A percentile compares a stretch with the other conserved stretches of the same genome.
phyloP scores from a whole-genome alignment of 2,888 invertebrate genomes.

The Cerastis rubricosa region DNA sequence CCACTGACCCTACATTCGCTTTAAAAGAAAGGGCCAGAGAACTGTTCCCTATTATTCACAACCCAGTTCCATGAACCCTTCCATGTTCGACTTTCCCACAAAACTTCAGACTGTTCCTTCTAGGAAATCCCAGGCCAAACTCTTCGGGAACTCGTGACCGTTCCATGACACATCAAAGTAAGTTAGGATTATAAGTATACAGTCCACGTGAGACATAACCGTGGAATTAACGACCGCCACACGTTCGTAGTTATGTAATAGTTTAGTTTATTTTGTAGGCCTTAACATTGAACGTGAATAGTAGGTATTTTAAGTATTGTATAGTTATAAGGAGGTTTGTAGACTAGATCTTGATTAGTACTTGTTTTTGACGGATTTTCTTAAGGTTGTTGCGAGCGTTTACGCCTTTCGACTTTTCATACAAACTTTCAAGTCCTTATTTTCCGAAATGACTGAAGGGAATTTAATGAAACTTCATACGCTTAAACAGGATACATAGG shows the following conservation, averaged over 20 bases:
- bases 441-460: too few species aligned
- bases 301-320: slow-evolving; percentile 1
- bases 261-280: slow-evolving; percentile 8
- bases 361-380: not conserved
- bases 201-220: slow-evolving; percentile 28
- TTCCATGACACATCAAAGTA: not conserved
- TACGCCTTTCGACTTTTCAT: too few species aligned
- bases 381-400: not conserved
- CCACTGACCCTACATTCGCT: too few species aligned
- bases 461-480: too few species aligned
- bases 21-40: too few species aligned
- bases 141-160: slow-evolving; percentile 5
- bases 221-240: slow-evolving; percentile 23
- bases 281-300: slow-evolving; percentile 42
- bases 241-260: slow-evolving; percentile 40
- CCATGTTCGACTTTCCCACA: not conserved
- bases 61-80: not conserved
- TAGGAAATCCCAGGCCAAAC: not conserved
- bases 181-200: not conserved
- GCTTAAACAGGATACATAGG: too few species aligned
- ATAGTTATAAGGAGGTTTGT: not conserved
- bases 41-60: not conserved
- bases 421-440: too few species aligned
- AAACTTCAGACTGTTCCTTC: not conserved
- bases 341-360: not conserved